Evolutionary conservation across 2,113 vertebrate species (phyloP), one percentile per base, ranked within the genome.

Genomic region (Perca schrenkii): DNA sequence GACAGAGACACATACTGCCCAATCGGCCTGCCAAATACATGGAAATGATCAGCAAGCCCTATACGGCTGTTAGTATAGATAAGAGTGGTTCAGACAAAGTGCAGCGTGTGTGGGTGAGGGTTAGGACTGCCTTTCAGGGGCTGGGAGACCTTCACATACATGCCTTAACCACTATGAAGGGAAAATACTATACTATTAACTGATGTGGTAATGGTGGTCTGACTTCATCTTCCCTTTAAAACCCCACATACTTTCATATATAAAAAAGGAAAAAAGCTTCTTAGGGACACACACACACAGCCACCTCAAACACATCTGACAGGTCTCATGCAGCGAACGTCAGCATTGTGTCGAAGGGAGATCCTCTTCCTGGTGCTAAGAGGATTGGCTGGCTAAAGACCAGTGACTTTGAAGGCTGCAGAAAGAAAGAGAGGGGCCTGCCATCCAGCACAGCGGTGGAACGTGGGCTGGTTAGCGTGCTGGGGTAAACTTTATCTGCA

Each of bases 381-480:
- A 91, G 86, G 89, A 93, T 94, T 86, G 88, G 82, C 77, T 77
- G 54, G 77, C 65, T 89, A 81, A 91, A 84, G 76, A 91, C 77
- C 47, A 61, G 46, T 50, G 79, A 84, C 82, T 91, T 75, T 88
- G 85, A 91, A 90, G 56, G 82, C 85, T 86, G 66, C 64, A 62
- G 49, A 74, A 74, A 77, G 67, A 74, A 73, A 72, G 19, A 83
- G 40, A 53, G 47, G 50, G 74, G 74, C 66, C 77, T 65, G 47
- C 62, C 43, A 74, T 82, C 53, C 52, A 66, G 49, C 54, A 43
- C 70, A 66, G 77, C 14, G 8, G 56, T 36, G 36, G 58, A 53
- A 19, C 4, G 21, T 65, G 4, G n/a, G 66, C 77, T 54, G 64
- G 62, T 53, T 75, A 56, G 71, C 63, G 2, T 43, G 72, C 77